These are phyloP conservation scores for Philonicus albiceps DNA, from an alignment of 2,888 invertebrate genomes.

Conservation along the genomic window DNA sequence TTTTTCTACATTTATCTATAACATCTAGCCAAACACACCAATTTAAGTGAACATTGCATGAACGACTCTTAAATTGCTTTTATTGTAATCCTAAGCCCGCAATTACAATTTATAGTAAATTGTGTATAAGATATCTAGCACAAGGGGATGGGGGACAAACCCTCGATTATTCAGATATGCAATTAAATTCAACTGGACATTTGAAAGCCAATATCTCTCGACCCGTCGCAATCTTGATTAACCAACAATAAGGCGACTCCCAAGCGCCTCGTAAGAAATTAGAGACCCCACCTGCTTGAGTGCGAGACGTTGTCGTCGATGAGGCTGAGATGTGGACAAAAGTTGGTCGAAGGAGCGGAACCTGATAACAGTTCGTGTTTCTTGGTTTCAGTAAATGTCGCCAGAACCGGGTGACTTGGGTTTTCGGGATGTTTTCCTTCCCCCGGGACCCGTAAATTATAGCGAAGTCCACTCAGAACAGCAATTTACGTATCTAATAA, in stretches of 20 bases:
- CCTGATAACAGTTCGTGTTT: slow-evolving; percentile 24
- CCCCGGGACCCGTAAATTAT: slow-evolving; percentile 45
- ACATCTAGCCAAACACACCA: background rate
- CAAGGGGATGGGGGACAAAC: background rate
- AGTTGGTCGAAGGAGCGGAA: background rate
- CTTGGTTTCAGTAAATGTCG: slow-evolving; percentile 13
- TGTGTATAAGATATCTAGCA: background rate
- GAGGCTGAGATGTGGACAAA: background rate
- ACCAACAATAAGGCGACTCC: background rate
- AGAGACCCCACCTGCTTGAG: slow-evolving; percentile 19
- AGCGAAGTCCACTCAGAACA: slow-evolving; percentile 30
- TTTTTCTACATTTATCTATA: background rate
- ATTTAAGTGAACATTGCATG: background rate
- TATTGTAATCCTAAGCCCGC: background rate
- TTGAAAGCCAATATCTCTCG: background rate
- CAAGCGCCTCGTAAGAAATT: background rate
- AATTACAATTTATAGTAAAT: background rate
- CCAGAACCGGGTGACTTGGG: background rate
- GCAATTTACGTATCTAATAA: slow-evolving; percentile 50
- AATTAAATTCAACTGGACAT: background rate
- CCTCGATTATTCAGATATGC: background rate
- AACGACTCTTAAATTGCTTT: background rate
- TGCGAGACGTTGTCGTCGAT: background rate
- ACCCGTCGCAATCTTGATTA: background rate
- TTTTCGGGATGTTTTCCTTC: slow-evolving; percentile 27